phyloP scores from a whole-genome alignment of 2,888 invertebrate species.

The Ormyrus pomaceus region DNA sequence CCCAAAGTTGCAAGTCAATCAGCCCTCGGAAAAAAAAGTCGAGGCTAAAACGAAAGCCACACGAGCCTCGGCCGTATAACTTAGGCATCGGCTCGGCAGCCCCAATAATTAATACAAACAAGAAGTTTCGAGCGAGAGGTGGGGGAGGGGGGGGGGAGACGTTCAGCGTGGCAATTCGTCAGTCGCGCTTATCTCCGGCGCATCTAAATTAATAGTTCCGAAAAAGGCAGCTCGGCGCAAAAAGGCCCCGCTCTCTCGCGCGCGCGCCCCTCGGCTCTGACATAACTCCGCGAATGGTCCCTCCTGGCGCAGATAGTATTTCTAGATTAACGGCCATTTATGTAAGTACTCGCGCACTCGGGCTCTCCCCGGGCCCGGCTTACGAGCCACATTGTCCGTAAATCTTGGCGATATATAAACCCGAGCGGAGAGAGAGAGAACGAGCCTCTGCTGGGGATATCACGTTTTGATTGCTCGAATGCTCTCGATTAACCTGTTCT shows the following conservation, averaged over 20 bases:
- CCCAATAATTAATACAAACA: no score
- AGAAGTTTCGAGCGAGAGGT: no score
- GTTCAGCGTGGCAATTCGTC: conserved; percentile 18
- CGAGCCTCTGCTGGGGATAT: conserved; percentile 50
- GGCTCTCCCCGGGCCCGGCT: conserved; percentile 58
- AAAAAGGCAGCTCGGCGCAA: conserved; percentile 35
- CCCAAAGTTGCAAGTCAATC: no score
- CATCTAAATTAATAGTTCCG: conserved; percentile 52
- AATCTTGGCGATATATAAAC: conserved; percentile 61
- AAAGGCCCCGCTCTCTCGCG: conserved; percentile 2
- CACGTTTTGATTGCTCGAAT: conserved; percentile 65
- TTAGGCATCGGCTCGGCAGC: no score
- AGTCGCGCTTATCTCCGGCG: conserved; percentile 32
- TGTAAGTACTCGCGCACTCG: conserved; percentile 60
- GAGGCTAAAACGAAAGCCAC: no score
- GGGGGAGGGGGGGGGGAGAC: no score
- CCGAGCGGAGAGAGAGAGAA: neutral
- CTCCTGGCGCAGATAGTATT: conserved; percentile 65
- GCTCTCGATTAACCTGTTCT: conserved; percentile 69
- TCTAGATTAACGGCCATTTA: conserved; percentile 71
- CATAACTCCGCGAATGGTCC: conserved; percentile 32
- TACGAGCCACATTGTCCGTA: conserved; percentile 69
- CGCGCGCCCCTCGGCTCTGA: conserved; percentile 19
- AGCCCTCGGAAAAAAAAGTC: no score
- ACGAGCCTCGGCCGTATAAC: no score